Base-by-base conservation (phyloP, 2,113 vertebrate species). In the Rhea pennata region DNA sequence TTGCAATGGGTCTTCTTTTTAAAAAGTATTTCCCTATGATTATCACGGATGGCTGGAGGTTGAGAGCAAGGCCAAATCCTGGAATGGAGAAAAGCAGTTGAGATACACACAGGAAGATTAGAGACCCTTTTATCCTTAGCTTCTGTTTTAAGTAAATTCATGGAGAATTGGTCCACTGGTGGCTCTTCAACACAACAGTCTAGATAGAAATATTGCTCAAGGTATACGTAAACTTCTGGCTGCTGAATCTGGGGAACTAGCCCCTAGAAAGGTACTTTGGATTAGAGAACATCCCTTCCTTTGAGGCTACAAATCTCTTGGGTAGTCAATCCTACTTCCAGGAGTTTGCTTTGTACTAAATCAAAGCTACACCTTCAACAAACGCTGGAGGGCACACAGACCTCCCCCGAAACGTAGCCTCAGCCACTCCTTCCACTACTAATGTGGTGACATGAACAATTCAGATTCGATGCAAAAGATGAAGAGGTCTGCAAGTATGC, bases 11-110 rank as follows among this genome's bases (percentile, higher is more conserved):
- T 71, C 98, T 98, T 92, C 84, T 98, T 87, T 95, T 98, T 86
- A 98, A 56, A 89, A 99, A 99, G 92, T 98, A 98, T 97, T 98
- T 98, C 80, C 98, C 98, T 95, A 99, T 98, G 87, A 99, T 98
- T 92, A 98, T 99, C 95, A 99, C 97, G 16, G 98, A 99, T 8
- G 98, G 98, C 42, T 99, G 98, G 56, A 99, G 98, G 97, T 99
- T 99, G 90, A 99, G 98, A 92, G 98, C 97, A 72, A 99, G 98
- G 80, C 98, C 98, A 6, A 97, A 97, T 72, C 98, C 98, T 99
- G 95, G 24, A 92, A 90, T 26, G 80, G 65, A 95, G 70, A 44
- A 27, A 76, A 96, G 39, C 44, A 80, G 8, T 31, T 86, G 26
- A 70, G 23, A 61, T 62, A 76, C 21, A 61, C 15, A 93, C 72